Base-by-base conservation (phyloP, 1,140 invertebrate species). In the Eufriesea mexicana region DNA sequence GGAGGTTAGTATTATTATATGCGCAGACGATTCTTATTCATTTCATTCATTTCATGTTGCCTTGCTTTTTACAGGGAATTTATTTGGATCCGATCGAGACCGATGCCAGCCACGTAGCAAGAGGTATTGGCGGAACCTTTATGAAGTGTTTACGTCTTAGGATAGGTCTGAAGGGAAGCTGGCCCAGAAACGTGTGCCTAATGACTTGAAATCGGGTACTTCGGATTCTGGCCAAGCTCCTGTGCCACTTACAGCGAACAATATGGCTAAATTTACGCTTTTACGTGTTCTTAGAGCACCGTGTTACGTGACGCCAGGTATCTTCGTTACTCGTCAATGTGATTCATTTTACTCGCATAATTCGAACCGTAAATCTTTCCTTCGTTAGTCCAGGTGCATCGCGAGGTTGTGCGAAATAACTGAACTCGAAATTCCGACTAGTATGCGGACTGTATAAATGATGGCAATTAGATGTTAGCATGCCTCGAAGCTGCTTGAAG, bases 141-240 rank as follows among this genome's bases (percentile, higher is more conserved):
- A 76, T 49, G 59, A 76, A 76, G 45, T 76, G 74, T 47, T 76
- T 62, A 49, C 20, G 45, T 57, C 45, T n/a, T 49, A 49, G 20
- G 12, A 25, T 20, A 62, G 18, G 45, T 59, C 61, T 66, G 16
- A 66, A 35, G 42, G 28, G 28, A 45, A 42, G 12, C 61, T 42
- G 61, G 54, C 54, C 35, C 71, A 66, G 74, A 76, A 66, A 76
- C 74, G 61, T 76, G 61, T 28, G 28, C 74, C 45, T 54, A 76
- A 66, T 76, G 74, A 66, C 74, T 42, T 14, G 74, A 76, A 76
- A 66, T 76, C 74, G 59, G 61, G 74, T 76, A 23, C 47, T 66
- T 66, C 74, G 25, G 45, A 76, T 66, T 66, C 74, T 18, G 45
- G 28, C 12, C 54, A 73, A 73, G 35, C 71, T 73, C 71, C 35